A percentile compares a stretch with the other conserved stretches of the same genome.
Evolutionary conservation across 2,113 vertebrate species (phyloP).

Genomic region (Mormyrus iriodes): DNA sequence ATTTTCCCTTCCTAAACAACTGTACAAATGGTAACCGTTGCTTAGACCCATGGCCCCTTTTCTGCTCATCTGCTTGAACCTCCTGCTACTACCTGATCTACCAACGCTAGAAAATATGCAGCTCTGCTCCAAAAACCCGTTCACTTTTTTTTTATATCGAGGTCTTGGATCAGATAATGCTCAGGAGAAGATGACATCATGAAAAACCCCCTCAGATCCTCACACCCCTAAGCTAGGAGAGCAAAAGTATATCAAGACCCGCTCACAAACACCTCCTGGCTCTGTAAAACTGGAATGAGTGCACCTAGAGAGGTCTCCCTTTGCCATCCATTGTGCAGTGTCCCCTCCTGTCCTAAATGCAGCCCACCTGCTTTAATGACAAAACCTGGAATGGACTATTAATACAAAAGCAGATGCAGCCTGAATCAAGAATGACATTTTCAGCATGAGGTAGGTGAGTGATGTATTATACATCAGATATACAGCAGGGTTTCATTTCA

Average conservation of each 20-base stretch:
- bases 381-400: not conserved
- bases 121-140: not conserved
- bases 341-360: not conserved
- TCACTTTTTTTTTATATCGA: not conserved
- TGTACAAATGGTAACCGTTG: not conserved
- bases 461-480: conserved; percentile 37
- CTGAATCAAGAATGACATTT: conserved; percentile 33
- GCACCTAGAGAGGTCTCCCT: not conserved
- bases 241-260: not conserved
- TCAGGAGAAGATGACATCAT: not conserved
- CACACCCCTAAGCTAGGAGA: not conserved
- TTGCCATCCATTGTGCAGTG: not conserved
- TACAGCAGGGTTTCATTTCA: conserved; percentile 14
- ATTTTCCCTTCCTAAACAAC: not conserved
- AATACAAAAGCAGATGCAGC: not conserved
- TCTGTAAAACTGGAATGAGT: not conserved
- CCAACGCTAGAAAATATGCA: not conserved
- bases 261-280: not conserved
- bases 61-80: not conserved
- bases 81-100: not conserved
- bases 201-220: not conserved
- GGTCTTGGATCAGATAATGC: not conserved
- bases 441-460: conserved; percentile 35
- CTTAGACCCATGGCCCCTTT: no score
- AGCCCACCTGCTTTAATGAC: not conserved